Evolutionary conservation across 2,888 invertebrate genomes (phyloP).

Genomic region (Himalopsyche japonica): DNA sequence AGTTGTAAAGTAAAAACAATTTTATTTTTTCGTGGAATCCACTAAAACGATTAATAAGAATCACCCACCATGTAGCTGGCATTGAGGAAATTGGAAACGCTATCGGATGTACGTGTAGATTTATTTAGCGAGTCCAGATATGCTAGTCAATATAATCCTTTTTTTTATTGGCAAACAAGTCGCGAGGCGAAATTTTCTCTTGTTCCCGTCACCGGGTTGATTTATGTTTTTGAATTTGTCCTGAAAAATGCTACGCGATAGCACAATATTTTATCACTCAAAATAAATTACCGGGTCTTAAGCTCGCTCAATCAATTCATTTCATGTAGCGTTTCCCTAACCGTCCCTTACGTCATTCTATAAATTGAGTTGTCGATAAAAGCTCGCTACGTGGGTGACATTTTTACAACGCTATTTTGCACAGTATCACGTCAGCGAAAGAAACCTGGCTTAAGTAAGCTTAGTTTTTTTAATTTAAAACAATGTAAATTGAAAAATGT

Average conservation of each 20-base stretch:
- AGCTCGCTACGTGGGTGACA: not conserved
- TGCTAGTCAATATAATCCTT: conserved; percentile 1
- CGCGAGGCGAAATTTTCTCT: not conserved
- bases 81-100: conserved; percentile 13
- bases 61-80: not conserved
- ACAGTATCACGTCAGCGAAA: too few species aligned
- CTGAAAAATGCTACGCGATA: not conserved
- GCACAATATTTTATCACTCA: not conserved
- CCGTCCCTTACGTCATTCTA: not conserved
- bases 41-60: not conserved
- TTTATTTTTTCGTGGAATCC: too few species aligned
- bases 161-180: not conserved
- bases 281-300: not conserved
- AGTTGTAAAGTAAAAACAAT: too few species aligned
- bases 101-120: conserved; percentile 22
- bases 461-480: too few species aligned
- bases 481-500: too few species aligned
- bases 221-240: not conserved
- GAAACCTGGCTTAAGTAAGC: too few species aligned
- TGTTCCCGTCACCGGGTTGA: not conserved
- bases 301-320: not conserved
- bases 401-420: not conserved
- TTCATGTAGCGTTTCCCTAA: not conserved
- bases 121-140: conserved; percentile 10
- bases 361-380: not conserved